Percentiles rank a stretch among this genome's conserved stretches.
Evolutionary conservation across 2,888 invertebrate species (phyloP).

Genomic region (Lithophane socia): DNA sequence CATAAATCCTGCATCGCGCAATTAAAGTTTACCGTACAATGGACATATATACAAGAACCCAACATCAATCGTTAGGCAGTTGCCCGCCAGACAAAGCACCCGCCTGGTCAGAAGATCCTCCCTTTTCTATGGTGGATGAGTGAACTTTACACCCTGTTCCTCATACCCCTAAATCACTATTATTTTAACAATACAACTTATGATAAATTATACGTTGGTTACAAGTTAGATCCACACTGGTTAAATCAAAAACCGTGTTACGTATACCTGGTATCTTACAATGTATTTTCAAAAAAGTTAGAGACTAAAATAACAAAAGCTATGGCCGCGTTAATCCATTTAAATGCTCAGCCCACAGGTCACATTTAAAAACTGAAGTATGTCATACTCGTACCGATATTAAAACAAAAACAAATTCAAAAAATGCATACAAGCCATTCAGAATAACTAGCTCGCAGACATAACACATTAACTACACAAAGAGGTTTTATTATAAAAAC

Average conservation of each 20-base stretch:
- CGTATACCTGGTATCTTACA: neutral
- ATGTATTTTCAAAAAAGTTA: neutral
- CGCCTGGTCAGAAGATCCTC: no score
- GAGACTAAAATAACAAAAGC: neutral
- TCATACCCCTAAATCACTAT: no score
- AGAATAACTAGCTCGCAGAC: slow-evolving; percentile 51
- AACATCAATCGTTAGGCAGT: no score
- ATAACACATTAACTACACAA: slow-evolving; percentile 54
- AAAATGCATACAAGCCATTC: slow-evolving; percentile 35
- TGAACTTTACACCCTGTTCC: no score
- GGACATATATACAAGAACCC: no score
- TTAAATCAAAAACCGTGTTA: neutral
- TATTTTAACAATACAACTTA: neutral
- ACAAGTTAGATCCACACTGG: neutral
- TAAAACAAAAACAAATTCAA: slow-evolving; percentile 31
- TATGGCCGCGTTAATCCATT: neutral
- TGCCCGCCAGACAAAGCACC: no score
- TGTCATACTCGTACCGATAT: slow-evolving; percentile 2
- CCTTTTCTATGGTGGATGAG: no score
- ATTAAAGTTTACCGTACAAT: no score
- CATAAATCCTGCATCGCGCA: no score
- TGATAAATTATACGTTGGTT: neutral
- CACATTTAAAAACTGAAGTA: slow-evolving; percentile 20
- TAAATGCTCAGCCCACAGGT: neutral
- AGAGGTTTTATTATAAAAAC: slow-evolving; percentile 23